These are phyloP conservation scores for Anthopleura xanthogrammica DNA, from an alignment of 92 coral and sea anemone genomes.

Conservation along the genomic window DNA sequence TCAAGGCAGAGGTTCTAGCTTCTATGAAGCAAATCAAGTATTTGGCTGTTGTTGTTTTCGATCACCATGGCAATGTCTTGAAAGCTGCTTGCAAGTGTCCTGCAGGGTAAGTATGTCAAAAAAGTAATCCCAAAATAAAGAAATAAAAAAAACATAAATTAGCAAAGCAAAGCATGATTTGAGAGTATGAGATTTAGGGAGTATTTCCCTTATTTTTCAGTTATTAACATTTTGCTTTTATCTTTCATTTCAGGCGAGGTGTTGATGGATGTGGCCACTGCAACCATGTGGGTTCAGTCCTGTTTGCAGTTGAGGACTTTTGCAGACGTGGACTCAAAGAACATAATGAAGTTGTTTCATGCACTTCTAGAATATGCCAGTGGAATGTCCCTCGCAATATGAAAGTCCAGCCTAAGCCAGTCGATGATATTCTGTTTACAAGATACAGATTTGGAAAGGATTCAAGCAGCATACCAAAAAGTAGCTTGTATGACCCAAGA, in stretches of 20 bases:
- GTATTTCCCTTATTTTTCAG: neutral
- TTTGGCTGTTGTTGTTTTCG: constrained; percentile 29
- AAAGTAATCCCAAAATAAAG: neutral
- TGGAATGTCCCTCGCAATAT: constrained; percentile 44
- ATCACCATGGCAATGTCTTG: constrained; percentile 20
- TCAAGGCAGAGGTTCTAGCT: constrained; percentile 35
- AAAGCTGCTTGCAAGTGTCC: constrained; percentile 63
- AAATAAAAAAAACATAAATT: neutral
- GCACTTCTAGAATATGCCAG: constrained; percentile 32
- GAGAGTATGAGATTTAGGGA: neutral
- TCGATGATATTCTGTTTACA: constrained; percentile 12
- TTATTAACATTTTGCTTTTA: neutral
- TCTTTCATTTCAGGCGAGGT: constrained; percentile 39
- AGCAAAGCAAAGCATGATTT: neutral
- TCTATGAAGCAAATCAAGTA: constrained; percentile 49
- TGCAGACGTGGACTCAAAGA: constrained; percentile 37
- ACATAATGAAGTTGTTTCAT: constrained; percentile 24
- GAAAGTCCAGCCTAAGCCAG: constrained; percentile 44
- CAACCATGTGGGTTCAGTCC: constrained; percentile 36
- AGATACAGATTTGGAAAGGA: constrained; percentile 41
- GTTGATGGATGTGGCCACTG: constrained; percentile 43
- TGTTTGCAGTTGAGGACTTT: constrained; percentile 51
- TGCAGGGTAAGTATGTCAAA: constrained; percentile 46
- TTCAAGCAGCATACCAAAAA: constrained; percentile 32
- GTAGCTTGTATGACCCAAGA: constrained; percentile 48